Evolutionary conservation across 2,888 invertebrate genomes (phyloP), one percentile per base, ranked within the genome.

Genomic region (Amphiduros pacificus): DNA sequence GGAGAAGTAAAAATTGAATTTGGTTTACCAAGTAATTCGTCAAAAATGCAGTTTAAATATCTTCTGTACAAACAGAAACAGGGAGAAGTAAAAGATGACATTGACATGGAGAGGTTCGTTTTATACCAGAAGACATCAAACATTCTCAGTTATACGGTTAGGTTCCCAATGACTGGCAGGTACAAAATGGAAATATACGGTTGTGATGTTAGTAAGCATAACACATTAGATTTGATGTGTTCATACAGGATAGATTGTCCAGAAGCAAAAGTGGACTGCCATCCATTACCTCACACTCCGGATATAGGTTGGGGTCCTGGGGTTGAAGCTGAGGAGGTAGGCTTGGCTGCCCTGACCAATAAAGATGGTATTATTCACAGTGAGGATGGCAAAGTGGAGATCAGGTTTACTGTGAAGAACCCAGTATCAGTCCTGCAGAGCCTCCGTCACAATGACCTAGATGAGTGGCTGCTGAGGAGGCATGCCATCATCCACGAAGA

Each of bases 141-240:
- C 60, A 63, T 67, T 14, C 59, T 80, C 11, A 62, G 71, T 36
- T 77, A 77, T 57, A 67, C 71, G 1, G 57, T 74, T 26, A 63
- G 74, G 22, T 77, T 78, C 56, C 78, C 77, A 0, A 68, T 70
- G 17, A 62, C 69, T 2, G 80, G 80, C 0, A 72, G 64, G 48
- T 80, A 74, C 64, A 79, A 78, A 65, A 66, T 80, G 73, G 79
- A 80, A 64, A 68, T 80, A 26, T 80, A 77, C 67, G 79, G 78
- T 9, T 64, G 74, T 51, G 76, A 77, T 64, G 61, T 70, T 1
- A 62, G 64, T 2, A 70, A 73, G 55, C 74, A 74, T 22, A 76
- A 76, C 57, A 71, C 74, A 24, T 76, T 77, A 63, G 78, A 79
- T 60, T 65, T 79, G 52, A 71, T 74, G 9, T 79, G 77, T 62